Evolutionary conservation across 2,113 vertebrate species (phyloP).

Genomic region (Nipponia nippon): DNA sequence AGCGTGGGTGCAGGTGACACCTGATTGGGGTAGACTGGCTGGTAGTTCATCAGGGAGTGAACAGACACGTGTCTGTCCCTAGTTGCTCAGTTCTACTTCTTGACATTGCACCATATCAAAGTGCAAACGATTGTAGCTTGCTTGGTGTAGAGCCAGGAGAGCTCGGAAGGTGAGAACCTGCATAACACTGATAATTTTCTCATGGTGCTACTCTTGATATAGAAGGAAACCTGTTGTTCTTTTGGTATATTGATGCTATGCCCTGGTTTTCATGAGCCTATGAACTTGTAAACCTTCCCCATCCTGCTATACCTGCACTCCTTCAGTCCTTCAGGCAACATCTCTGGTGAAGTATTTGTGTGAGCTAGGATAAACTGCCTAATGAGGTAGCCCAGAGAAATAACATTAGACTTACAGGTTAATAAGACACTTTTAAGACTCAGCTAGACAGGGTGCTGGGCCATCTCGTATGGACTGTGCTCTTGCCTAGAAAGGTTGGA

Average conservation of each 20-base stretch:
- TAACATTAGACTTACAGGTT: background rate
- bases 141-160: background rate
- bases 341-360: background rate
- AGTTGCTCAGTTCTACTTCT: background rate
- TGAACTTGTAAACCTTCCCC: background rate
- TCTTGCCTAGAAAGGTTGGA: too few relatives aligned
- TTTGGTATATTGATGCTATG: background rate
- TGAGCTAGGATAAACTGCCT: background rate
- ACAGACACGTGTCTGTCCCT: background rate
- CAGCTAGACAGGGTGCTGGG: too few relatives aligned
- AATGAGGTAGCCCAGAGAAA: background rate
- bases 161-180: background rate
- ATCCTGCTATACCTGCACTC: background rate
- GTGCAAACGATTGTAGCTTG: background rate
- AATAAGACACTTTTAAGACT: background rate
- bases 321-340: background rate
- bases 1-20: background rate
- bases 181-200: background rate
- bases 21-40: slow-evolving; percentile 1
- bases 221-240: background rate
- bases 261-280: background rate
- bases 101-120: background rate
- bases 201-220: background rate
- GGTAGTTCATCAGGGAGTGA: slow-evolving; percentile 24
- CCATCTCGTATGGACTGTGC: too few relatives aligned